These are phyloP conservation scores for Melanotaenia parkinsoni DNA, from an alignment of 2,797 vertebrate species.

Conservation along the genomic window DNA sequence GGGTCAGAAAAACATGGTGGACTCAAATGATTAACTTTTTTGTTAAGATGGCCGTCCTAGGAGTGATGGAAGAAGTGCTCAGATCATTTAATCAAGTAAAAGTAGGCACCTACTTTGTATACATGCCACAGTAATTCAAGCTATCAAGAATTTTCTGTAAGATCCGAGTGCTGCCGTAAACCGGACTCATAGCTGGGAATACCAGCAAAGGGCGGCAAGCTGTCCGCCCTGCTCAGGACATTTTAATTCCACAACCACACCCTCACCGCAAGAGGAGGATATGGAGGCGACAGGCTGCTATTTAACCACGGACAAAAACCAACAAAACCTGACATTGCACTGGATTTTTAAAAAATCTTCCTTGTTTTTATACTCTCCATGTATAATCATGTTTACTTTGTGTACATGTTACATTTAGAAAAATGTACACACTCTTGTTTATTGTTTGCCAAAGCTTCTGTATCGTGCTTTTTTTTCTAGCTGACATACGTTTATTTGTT, in stretches of 20 bases:
- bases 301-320: conserved; percentile 70
- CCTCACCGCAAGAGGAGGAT: conserved; percentile 42
- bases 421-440: conserved; percentile 77
- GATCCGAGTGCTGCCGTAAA: conserved; percentile 2
- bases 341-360: conserved; percentile 78
- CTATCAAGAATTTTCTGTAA: neutral
- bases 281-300: conserved; percentile 77
- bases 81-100: conserved; percentile 1
- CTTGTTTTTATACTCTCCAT: conserved; percentile 74
- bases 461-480: conserved; percentile 71
- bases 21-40: neutral
- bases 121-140: conserved; percentile 8
- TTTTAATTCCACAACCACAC: conserved; percentile 70
- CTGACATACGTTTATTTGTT: conserved; percentile 56
- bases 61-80: neutral
- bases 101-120: neutral
- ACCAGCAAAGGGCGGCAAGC: conserved; percentile 8
- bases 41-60: conserved; percentile 8
- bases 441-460: conserved; percentile 84
- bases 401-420: conserved; percentile 77
- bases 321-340: conserved; percentile 82
- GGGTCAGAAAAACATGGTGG: conserved; percentile 6
- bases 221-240: conserved; percentile 72
- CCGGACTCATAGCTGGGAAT: conserved; percentile 16
- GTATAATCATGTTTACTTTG: conserved; percentile 79